Evolutionary conservation across 2,888 invertebrate species (phyloP).

Genomic region (Sarcophaga subvicina): DNA sequence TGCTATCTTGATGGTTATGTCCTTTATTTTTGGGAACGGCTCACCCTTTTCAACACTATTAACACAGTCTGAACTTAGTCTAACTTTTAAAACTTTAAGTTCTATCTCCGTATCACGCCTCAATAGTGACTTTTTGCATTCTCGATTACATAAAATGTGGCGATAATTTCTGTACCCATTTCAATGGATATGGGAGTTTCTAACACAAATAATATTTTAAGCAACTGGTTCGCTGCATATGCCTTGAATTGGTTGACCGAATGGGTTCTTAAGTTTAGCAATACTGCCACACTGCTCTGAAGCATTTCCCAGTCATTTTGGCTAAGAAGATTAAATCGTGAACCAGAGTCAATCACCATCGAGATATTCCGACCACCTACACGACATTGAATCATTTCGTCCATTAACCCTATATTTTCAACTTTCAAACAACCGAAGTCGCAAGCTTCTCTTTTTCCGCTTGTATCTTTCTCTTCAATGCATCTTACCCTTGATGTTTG

Average conservation of each 20-base stretch:
- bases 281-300: neutral
- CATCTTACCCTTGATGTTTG: too few relatives aligned
- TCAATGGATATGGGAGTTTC: neutral
- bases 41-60: conserved; percentile 2
- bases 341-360: too few relatives aligned
- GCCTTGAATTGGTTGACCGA: conserved; percentile 7
- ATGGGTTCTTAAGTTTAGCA: neutral
- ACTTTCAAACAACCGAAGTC: too few relatives aligned
- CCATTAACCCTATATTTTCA: too few relatives aligned
- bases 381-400: too few relatives aligned
- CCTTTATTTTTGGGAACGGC: neutral
- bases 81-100: conserved; percentile 41
- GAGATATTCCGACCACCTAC: too few relatives aligned
- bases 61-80: conserved; percentile 8
- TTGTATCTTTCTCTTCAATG: too few relatives aligned
- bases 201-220: too few relatives aligned
- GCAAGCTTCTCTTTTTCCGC: too few relatives aligned
- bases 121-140: conserved; percentile 38
- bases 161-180: conserved; percentile 19
- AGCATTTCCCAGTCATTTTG: neutral
- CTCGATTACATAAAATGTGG: too few relatives aligned
- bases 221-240: too few relatives aligned
- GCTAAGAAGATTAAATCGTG: too few relatives aligned
- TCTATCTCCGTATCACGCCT: conserved; percentile 44
- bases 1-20: neutral